Conservation (phyloP, 2,113 vertebrate genomes). For the Phycodurus eques region DNA sequence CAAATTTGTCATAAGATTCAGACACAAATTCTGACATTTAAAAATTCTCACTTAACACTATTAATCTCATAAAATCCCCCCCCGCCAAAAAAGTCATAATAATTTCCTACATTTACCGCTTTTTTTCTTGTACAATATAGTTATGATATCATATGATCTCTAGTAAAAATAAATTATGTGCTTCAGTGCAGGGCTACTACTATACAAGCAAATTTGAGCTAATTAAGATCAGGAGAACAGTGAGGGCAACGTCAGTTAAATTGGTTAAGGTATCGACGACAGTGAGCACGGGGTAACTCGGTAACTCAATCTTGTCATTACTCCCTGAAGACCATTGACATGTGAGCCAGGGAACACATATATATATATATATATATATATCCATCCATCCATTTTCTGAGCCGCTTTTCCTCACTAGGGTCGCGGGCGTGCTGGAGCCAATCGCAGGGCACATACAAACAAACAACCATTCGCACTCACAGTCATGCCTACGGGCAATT, state of each 20-base stretch:
- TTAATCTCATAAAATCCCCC: neutral
- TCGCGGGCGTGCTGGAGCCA: too few relatives aligned
- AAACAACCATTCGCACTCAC: too few relatives aligned
- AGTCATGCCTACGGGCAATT: too few relatives aligned
- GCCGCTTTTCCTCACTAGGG: too few relatives aligned
- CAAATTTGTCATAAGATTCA: too few relatives aligned
- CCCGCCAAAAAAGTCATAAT: neutral
- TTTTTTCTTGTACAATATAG: neutral
- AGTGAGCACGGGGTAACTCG: slow-evolving; percentile 23
- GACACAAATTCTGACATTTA: neutral
- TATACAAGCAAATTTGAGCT: neutral
- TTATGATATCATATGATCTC: neutral
- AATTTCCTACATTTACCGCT: neutral
- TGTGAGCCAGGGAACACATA: slow-evolving; percentile 5
- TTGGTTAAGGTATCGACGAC: slow-evolving; percentile 32
- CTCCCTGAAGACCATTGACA: slow-evolving; percentile 22
- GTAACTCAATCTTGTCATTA: slow-evolving; percentile 41
- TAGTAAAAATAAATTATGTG: neutral
- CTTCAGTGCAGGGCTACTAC: neutral
- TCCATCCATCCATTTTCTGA: too few relatives aligned
- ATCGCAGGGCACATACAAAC: too few relatives aligned
- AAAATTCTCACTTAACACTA: neutral
- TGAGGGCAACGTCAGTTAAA: slow-evolving; percentile 13
- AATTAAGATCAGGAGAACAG: slow-evolving; percentile 21
- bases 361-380: too few relatives aligned